These are phyloP conservation scores for Campopleginae sp. DNA, from an alignment of 2,888 invertebrate genomes.

Conservation along the genomic window DNA sequence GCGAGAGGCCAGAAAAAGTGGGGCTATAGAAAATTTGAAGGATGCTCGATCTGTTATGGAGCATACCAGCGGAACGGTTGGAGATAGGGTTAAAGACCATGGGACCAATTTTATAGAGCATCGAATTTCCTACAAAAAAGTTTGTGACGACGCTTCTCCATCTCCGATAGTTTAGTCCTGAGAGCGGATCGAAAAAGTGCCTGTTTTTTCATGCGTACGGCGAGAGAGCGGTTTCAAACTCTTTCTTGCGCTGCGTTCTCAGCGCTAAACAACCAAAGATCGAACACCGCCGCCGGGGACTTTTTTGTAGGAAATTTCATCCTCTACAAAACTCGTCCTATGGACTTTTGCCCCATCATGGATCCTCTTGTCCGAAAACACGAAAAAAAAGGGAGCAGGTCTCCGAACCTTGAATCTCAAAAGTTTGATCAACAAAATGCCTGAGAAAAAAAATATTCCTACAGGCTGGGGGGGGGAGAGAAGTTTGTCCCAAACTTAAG, in stretches of 20 bases:
- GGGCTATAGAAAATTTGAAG: background rate
- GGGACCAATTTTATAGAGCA: background rate
- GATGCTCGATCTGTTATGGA: background rate
- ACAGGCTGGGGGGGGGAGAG: background rate
- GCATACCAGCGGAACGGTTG: background rate
- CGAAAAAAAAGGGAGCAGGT: background rate
- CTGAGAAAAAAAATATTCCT: background rate
- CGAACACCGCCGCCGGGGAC: background rate
- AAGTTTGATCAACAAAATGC: background rate
- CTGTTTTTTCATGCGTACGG: background rate
- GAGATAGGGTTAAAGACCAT: background rate
- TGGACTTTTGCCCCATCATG: background rate
- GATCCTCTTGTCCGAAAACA: background rate
- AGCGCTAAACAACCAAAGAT: background rate
- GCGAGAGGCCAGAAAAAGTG: background rate
- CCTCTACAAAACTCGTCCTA: background rate
- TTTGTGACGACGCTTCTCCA: background rate
- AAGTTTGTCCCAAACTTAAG: background rate
- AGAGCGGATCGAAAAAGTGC: background rate
- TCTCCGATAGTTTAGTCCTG: background rate
- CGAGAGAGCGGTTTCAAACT: background rate
- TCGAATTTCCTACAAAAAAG: conserved; percentile 17
- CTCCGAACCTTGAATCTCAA: too few relatives aligned
- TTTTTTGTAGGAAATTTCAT: conserved; percentile 5
- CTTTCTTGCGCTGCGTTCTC: background rate